Evolutionary conservation across 2,113 vertebrate species (phyloP), one percentile per base, ranked within the genome.

Genomic region (Sapayoa aenigma): DNA sequence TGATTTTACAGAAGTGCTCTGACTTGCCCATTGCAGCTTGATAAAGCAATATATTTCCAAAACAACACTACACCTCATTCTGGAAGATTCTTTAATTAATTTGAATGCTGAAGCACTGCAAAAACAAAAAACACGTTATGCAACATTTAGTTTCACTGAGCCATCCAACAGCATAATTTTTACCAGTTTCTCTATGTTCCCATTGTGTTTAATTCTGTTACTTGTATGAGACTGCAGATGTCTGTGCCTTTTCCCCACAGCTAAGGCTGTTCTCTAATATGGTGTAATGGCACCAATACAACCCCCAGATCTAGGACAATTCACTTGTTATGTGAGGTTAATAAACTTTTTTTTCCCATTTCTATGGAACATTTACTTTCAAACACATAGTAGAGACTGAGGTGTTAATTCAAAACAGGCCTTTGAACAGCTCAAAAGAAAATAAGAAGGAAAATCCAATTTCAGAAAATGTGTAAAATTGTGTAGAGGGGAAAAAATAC

Each of bases 11-110:
- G 31, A 53, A 66, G 52, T 49, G 12, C 52, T 80, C 83, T 6
- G 58, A 84, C 65, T 7, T 94, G 35, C 65, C 65, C 37, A 27
- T 83, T 88, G 82, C 49, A 78, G 55, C 58, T 75, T 72, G 30
- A 71, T 86, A 44, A 71, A 87, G 73, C 53, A 79, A 20, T 88
- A 66, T 58, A 62, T 90, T 97, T 93, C 87, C 62, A 93, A 95
- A 86, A 55, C 81, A 95, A 76, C 62, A 59, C 2, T 93, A 46
- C 73, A 91, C 71, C 79, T 97, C 90, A 50, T 93, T 97, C 91
- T 78, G 63, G 78, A 95, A 96, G 83, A 42, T 84, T 95, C 94
- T 77, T 90, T 97, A 97, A 96, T 97, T 96, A 96, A 96, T 96
- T 93, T 86, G 88, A 95, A 96, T 49, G 63, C 73, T 71, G 58